Base-by-base conservation (phyloP, 2,888 invertebrate genomes). In the Idaea straminata region DNA sequence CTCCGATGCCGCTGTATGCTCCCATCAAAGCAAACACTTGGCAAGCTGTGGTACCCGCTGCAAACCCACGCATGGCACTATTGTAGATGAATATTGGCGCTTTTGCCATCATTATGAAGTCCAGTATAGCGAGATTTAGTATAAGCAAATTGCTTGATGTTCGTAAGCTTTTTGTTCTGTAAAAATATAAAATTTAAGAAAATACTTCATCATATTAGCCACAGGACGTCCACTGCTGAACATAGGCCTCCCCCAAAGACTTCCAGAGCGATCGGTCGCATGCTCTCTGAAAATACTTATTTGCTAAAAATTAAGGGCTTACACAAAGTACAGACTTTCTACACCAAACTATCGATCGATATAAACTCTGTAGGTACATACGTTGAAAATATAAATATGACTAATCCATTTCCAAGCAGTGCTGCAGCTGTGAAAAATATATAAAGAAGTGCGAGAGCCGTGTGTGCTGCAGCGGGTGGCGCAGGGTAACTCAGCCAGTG, bases 31-130 rank as follows among this genome's bases (percentile, higher is more conserved):
- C 95, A 79, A 96, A 97, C 71, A 96, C 93, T 82, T 96, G 96
- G 79, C 97, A 97, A 0, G 96, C 97, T 0, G 95, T 69, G 63
- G 95, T 92, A 0, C 97, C 97, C 5, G 94, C 79, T 0, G 96
- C 97, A 73, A 95, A 97, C 0, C 97, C 97, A 70, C 94, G 94
- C 82, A 96, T 94, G 74, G 96, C 96, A 47, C 97, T 96, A 81
- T 97, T 97, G 86, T 96, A 97, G 74, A 97, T 96, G 83, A 97
- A 97, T 72, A 97, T 95, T 0, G 97, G 97, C 0, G 97, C 94
- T 88, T 97, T 97, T 47, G 95, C 85, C 97, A 97, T 97, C 97
- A 97, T 97, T 38, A 97, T 87, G 78, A 97, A 97, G 87, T 97
- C 97, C 76, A 96, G 95, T 66, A 97, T 89, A 0, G 97, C 96